Evolutionary conservation across 2,888 invertebrate genomes (phyloP), one percentile per base, ranked within the genome.

Genomic region (Pegoplata infirma): DNA sequence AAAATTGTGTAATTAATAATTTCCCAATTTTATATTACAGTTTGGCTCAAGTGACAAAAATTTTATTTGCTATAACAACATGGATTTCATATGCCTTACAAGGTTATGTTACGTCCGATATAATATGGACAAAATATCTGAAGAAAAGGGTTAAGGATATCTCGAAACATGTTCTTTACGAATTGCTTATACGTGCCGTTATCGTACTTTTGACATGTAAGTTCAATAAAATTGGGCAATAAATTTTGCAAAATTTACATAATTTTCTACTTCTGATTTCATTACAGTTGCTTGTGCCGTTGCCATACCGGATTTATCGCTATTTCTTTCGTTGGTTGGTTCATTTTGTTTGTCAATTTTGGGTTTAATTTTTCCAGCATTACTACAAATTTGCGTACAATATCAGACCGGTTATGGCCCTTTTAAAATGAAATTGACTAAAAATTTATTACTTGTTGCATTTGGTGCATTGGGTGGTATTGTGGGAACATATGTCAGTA

Each of bases 11-110:
- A 1, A n/a, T 28, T 28, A 28, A 28, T 28, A 28, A 4, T 32
- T 32, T 32, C 32, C 32, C 12, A n/a, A 1, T 10, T 32, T 32
- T 10, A 63, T 7, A 3, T 44, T 76, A 0, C 64, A 88, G 95
- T 16, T 91, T 94, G 84, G 95, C 95, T 0, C 95, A 96, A 86
- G 92, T 93, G n/a, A 94, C 95, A 0, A 95, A 96, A 86, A 83
- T 95, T 28, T 94, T 96, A 93, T 96, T 96, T 73, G 96, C 96
- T 0, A 90, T 95, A 0, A 95, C 96, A 16, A 96, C 98, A 56
- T 97, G 98, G 91, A 93, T 98, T 84, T 97, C 98, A 0, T 99
- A 98, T 91, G 95, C 96, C 36, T 91, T 99, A n/a, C 98, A 99
- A 89, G 98, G 99, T 89, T 99, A 98, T 90, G 99, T 99, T 3